Evolutionary conservation across 2,888 invertebrate species (phyloP), one percentile per base, ranked within the genome.

Genomic region (Tanytarsus gracilentus): DNA sequence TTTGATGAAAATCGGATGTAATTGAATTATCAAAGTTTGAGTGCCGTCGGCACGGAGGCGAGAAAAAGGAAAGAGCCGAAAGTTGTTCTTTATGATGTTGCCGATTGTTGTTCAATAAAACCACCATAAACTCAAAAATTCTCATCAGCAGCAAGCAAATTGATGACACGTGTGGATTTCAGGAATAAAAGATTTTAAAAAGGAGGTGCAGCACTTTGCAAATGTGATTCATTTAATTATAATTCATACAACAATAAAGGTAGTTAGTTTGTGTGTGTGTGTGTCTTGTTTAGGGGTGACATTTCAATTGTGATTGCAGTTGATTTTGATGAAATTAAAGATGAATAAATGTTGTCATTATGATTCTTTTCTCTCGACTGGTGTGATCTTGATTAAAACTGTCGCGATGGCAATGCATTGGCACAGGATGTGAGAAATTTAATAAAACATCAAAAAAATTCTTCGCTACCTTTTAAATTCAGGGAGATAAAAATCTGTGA

Each of bases 61-160:
- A 48, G 7, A 48, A 40, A 40, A 7, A 14, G 6, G 4, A 21
- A 48, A 21, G 25, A 23, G 25, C n/a, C n/a, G n/a, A n/a, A n/a
- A n/a, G n/a, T n/a, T n/a, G n/a, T n/a, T n/a, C 44, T 18, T 8
- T 39, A 23, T 16, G 8, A 44, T 23, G 23, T 44, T 21, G 21
- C 44, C 44, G 44, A 44, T 56, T 56, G 40, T 56, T 40, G 23
- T 40, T 56, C 23, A 56, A 56, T 56, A 21, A n/a, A 56, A 56
- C 55, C 55, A 56, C 55, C 55, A 56, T 39, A 18, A 44, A 44
- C 23, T 18, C 18, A 21, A 11, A 23, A 36, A 23, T 18, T 40
- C 23, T 44, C 44, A 23, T 18, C 5, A 18, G 40, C 44, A 14
- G 16, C 21, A 11, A 44, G 21, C 44, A 44, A 44, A 44, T 44